Evolutionary conservation across 2,113 vertebrate species (phyloP).

Genomic region (Thunnus maccoyii): DNA sequence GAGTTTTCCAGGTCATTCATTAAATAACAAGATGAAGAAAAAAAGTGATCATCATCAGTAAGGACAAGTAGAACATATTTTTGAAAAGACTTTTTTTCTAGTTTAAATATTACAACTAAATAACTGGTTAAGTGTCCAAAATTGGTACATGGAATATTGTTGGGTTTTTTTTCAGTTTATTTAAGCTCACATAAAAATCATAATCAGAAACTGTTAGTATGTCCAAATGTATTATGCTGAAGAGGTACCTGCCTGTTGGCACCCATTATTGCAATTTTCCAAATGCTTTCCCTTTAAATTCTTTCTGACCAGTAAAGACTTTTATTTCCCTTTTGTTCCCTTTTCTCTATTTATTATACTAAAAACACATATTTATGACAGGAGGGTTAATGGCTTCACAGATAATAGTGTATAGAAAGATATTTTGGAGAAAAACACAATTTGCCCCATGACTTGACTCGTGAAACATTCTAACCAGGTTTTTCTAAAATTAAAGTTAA

Average conservation of each 20-base stretch:
- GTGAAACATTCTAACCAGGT: neutral
- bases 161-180: no score
- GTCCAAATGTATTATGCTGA: neutral
- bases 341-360: neutral
- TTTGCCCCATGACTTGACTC: no score
- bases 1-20: neutral
- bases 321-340: neutral
- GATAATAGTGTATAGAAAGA: neutral
- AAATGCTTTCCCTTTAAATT: neutral
- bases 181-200: no score
- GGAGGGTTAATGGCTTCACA: neutral
- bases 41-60: neutral
- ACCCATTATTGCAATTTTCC: neutral
- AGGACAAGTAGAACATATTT: neutral
- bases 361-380: constrained; percentile 2
- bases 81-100: no score
- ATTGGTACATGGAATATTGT: neutral
- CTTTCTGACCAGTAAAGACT: neutral
- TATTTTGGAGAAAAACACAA: neutral
- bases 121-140: no score
- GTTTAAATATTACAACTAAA: no score
- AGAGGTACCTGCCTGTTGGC: neutral
- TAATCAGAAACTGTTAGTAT: neutral
- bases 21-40: neutral
- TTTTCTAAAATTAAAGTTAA: neutral